A percentile compares a stretch with the other conserved stretches of the same genome.
Evolutionary conservation across 1,140 invertebrate genomes (phyloP).

Genomic region (Zaprionus davidi): DNA sequence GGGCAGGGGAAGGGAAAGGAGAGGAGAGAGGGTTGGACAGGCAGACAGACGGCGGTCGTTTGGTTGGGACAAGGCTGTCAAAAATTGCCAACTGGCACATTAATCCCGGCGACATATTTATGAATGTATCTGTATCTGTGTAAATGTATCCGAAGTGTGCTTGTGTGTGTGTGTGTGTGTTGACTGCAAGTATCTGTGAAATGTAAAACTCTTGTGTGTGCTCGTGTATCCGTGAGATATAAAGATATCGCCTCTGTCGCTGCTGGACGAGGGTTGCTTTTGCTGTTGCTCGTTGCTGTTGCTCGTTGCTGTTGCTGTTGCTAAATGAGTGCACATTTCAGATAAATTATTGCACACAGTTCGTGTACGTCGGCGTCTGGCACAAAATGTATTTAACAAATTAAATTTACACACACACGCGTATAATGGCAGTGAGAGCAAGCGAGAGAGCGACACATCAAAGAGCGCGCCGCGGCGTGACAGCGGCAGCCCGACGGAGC

Average conservation of each 20-base stretch:
- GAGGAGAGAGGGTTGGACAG: neutral
- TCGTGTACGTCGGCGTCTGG: slow-evolving; percentile 71
- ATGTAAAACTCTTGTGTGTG: slow-evolving; percentile 42
- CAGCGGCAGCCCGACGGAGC: slow-evolving; percentile 23
- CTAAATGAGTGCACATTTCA: slow-evolving; percentile 83
- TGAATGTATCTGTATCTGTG: slow-evolving; percentile 64
- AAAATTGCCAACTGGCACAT: slow-evolving; percentile 80
- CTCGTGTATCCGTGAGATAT: slow-evolving; percentile 76
- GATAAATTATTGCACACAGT: slow-evolving; percentile 83
- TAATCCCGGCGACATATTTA: slow-evolving; percentile 82
- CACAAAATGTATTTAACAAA: slow-evolving; percentile 79
- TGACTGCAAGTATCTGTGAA: slow-evolving; percentile 45
- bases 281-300: slow-evolving; percentile 26
- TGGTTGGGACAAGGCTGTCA: slow-evolving; percentile 71
- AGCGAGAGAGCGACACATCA: slow-evolving; percentile 45
- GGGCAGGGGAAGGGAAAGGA: neutral
- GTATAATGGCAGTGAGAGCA: slow-evolving; percentile 6
- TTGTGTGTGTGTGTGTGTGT: neutral
- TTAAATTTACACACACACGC: slow-evolving; percentile 78
- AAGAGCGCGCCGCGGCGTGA: slow-evolving; percentile 65
- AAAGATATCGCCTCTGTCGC: slow-evolving; percentile 66
- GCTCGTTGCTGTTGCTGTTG: slow-evolving; percentile 41
- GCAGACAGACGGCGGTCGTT: slow-evolving; percentile 36
- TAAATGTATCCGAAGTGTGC: slow-evolving; percentile 65
- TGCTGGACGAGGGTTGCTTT: slow-evolving; percentile 75